phyloP scores from a whole-genome alignment of 2,888 invertebrate genomes.

The Yponomeuta malinellus region DNA sequence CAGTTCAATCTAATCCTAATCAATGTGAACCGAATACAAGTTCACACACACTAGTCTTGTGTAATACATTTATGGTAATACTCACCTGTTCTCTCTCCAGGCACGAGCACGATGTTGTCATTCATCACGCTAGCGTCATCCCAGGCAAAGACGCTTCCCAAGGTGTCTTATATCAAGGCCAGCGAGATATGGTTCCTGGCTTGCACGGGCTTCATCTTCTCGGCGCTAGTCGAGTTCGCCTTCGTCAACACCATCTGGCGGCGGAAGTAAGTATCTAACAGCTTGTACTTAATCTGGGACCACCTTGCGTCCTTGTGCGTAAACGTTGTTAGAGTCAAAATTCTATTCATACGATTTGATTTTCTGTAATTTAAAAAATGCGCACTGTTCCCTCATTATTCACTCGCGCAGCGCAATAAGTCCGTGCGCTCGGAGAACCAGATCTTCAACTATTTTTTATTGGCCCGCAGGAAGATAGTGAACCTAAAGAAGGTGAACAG shows the following conservation, averaged over 20 bases:
- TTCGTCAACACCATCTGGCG: conserved; percentile 94
- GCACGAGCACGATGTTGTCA: conserved; percentile 89
- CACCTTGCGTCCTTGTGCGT: too few relatives aligned
- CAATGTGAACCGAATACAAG: too few relatives aligned
- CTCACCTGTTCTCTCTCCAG: conserved; percentile 46
- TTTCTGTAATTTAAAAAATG: too few relatives aligned
- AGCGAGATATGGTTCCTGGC: conserved; percentile 94
- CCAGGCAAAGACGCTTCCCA: conserved; percentile 88
- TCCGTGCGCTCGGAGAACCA: too few relatives aligned
- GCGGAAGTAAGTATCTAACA: conserved; percentile 77
- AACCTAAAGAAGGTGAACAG: conserved; percentile 85
- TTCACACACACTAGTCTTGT: too few relatives aligned
- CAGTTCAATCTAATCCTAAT: background rate
- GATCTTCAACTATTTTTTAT: background rate
- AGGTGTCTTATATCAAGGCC: conserved; percentile 92
- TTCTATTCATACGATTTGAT: too few relatives aligned
- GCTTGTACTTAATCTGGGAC: too few relatives aligned
- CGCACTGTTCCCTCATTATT: too few relatives aligned
- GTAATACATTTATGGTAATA: too few relatives aligned
- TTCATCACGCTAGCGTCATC: conserved; percentile 92
- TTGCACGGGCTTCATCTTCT: conserved; percentile 89
- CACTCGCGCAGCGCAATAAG: too few relatives aligned
- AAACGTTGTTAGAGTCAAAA: too few relatives aligned
- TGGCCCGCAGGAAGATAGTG: conserved; percentile 77
- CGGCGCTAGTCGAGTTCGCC: conserved; percentile 90